phyloP scores from a whole-genome alignment of 2,113 vertebrate genomes.

The Epinephelus cyanopodus region DNA sequence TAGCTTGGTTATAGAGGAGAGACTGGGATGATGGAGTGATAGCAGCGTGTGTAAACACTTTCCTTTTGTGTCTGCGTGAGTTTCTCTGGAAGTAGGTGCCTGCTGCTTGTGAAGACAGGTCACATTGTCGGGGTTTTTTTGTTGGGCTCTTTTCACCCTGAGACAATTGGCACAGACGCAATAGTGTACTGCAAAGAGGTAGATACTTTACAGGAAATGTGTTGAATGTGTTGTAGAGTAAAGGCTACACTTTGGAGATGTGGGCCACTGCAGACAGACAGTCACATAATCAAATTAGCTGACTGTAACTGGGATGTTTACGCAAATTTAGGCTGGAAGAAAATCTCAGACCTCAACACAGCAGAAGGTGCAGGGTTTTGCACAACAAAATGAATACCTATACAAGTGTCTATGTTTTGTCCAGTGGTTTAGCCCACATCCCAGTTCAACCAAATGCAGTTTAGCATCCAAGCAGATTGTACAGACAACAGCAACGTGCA shows the following conservation, averaged over 20 bases:
- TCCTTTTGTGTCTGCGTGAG: conserved; percentile 28
- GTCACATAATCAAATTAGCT: conserved; percentile 31
- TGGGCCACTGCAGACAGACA: conserved; percentile 12
- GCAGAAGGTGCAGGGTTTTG: not conserved
- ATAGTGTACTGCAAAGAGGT: not conserved
- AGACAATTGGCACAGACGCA: not conserved
- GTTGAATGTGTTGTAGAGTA: not conserved
- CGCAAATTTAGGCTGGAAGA: not conserved
- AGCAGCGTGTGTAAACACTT: conserved; percentile 28
- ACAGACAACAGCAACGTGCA: not conserved
- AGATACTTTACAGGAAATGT: not conserved
- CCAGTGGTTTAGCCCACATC: not conserved
- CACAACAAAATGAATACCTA: conserved; percentile 25
- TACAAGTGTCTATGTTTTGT: conserved; percentile 19
- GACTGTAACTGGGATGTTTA: conserved; percentile 45
- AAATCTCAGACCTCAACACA: conserved; percentile 17
- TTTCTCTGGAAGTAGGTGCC: conserved; percentile 9
- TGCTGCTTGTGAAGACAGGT: conserved; percentile 5
- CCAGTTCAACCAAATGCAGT: not conserved
- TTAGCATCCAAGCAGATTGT: not conserved
- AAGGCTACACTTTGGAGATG: not conserved
- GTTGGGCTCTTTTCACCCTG: not conserved
- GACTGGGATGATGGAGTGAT: conserved; percentile 23
- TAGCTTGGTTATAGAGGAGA: not conserved
- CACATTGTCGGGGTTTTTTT: not conserved